A percentile compares a stretch with the other conserved stretches of the same genome.
Conservation (phyloP, 1,140 invertebrate species). For the Drosophila arizonae region DNA sequence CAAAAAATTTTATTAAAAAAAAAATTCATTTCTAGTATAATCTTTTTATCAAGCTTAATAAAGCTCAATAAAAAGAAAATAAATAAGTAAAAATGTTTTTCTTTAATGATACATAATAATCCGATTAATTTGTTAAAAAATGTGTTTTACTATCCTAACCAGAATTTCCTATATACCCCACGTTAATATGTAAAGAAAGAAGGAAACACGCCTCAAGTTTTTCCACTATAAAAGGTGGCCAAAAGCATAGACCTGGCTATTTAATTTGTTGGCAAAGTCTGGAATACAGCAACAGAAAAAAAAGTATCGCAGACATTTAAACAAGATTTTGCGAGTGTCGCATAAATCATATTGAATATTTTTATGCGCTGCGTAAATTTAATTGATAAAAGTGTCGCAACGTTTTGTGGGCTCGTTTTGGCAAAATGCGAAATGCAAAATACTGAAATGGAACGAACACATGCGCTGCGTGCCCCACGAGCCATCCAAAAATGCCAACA, state of each 20-base stretch:
- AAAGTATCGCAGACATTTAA: slow-evolving; percentile 30
- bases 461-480: slow-evolving; percentile 34
- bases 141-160: too few species aligned
- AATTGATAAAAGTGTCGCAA: slow-evolving; percentile 71
- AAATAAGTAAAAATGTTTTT: too few species aligned
- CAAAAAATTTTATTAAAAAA: too few species aligned
- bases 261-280: slow-evolving; percentile 34
- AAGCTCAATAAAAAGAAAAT: too few species aligned
- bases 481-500: slow-evolving; percentile 64
- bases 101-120: too few species aligned
- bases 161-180: background rate
- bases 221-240: slow-evolving; percentile 45
- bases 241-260: slow-evolving; percentile 29
- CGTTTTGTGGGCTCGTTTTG: slow-evolving; percentile 4
- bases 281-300: background rate
- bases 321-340: slow-evolving; percentile 1
- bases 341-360: slow-evolving; percentile 41
- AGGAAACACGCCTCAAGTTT: slow-evolving; percentile 58
- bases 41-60: too few species aligned
- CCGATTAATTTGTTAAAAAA: too few species aligned
- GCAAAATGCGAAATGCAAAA: slow-evolving; percentile 58
- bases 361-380: slow-evolving; percentile 72
- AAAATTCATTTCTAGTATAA: too few species aligned
- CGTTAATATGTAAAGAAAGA: slow-evolving; percentile 7
- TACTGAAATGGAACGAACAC: slow-evolving; percentile 25